Evolutionary conservation across 2,888 invertebrate species (phyloP).

Genomic region (Anoncus sp.): DNA sequence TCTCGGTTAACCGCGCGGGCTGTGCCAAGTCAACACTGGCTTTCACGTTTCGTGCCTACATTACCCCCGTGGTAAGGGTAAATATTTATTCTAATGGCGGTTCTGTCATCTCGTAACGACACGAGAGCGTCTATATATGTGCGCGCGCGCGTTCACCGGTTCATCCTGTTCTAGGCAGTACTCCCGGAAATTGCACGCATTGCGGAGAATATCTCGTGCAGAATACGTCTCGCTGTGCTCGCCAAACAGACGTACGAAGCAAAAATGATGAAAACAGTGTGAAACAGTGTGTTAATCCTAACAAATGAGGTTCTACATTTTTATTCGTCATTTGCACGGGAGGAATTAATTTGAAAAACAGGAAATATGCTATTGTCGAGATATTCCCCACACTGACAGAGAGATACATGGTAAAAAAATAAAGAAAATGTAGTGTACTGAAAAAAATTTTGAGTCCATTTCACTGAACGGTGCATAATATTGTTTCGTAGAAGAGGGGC

Average conservation of each 20-base stretch:
- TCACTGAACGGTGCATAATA: too few species aligned
- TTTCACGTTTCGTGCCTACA: constrained; percentile 52
- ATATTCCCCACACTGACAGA: too few species aligned
- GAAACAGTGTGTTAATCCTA: not conserved
- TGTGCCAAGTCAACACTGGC: constrained; percentile 59
- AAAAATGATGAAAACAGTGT: not conserved
- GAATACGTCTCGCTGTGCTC: not conserved
- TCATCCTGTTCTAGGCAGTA: constrained; percentile 19
- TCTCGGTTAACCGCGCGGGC: constrained; percentile 60
- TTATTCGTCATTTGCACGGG: too few species aligned
- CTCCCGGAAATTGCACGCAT: constrained; percentile 50
- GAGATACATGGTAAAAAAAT: too few species aligned
- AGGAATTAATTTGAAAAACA: not conserved
- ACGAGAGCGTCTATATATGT: constrained; percentile 16
- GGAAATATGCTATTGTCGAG: not conserved
- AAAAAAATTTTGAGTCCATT: too few species aligned
- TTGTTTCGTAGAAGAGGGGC: too few species aligned
- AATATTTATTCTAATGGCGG: constrained; percentile 65
- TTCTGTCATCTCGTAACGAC: constrained; percentile 47
- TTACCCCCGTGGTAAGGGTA: constrained; percentile 56
- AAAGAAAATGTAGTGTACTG: too few species aligned
- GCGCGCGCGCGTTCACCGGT: constrained; percentile 26
- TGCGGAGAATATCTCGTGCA: constrained; percentile 33
- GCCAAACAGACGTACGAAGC: not conserved
- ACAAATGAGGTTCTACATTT: too few species aligned